phyloP scores from a whole-genome alignment of 2,797 vertebrate genomes.

The Apodemus agrarius region DNA sequence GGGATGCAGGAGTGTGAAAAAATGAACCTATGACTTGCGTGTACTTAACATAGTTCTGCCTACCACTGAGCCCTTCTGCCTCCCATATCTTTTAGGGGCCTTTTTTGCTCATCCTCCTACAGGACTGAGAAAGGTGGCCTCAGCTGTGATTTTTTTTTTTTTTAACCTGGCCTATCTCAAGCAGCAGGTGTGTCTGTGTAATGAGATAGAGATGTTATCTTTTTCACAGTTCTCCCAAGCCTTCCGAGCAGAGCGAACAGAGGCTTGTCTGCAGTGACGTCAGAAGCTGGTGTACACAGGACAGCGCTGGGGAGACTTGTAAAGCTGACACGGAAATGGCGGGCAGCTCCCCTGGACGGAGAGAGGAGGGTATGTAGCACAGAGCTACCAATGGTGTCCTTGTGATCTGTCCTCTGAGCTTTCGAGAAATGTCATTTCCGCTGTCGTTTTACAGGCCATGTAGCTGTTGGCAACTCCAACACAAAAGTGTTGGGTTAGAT shows the following conservation, averaged over 20 bases:
- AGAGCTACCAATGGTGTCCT: background rate
- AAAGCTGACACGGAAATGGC: constrained; percentile 85
- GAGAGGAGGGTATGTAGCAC: constrained; percentile 89
- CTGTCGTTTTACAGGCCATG: accelerated
- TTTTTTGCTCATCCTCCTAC: background rate
- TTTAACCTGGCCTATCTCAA: background rate
- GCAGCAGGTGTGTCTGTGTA: background rate
- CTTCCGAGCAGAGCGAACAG: constrained; percentile 91
- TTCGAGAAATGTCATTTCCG: background rate
- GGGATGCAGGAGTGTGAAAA: background rate
- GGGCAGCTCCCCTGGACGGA: constrained; percentile 87
- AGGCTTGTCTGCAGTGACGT: constrained; percentile 88
- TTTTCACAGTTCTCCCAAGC: constrained; percentile 84
- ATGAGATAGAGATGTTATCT: background rate
- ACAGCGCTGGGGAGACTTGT: constrained; percentile 86
- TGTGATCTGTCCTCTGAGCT: accelerated
- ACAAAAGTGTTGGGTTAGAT: background rate
- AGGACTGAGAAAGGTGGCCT: background rate
- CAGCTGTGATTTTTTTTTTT: background rate
- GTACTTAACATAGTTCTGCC: background rate
- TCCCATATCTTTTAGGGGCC: background rate
- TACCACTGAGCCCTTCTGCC: background rate
- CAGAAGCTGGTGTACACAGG: constrained; percentile 88
- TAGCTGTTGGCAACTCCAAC: accelerated
- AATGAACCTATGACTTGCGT: background rate